Percentiles rank a stretch among this genome's conserved stretches.
These are phyloP conservation scores for Goniozus legneri DNA, from an alignment of 1,140 invertebrate genomes.

Conservation along the genomic window DNA sequence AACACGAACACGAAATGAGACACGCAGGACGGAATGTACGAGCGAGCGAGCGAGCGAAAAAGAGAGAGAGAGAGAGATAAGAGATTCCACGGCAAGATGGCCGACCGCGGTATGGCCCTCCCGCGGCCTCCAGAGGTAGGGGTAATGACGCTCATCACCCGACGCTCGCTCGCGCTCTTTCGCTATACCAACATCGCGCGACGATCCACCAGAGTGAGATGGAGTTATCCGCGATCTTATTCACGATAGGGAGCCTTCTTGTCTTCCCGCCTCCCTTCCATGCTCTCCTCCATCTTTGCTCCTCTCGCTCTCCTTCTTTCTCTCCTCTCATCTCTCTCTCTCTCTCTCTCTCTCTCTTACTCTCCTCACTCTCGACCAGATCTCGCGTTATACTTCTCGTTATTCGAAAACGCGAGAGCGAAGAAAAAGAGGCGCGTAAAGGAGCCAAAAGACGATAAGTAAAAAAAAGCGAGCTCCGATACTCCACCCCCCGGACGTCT, in stretches of 20 bases:
- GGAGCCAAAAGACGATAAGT: too few relatives aligned
- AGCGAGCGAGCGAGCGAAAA: too few relatives aligned
- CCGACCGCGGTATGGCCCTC: slow-evolving; percentile 26
- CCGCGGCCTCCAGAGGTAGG: slow-evolving; percentile 28
- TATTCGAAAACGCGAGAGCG: too few relatives aligned
- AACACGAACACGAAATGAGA: too few relatives aligned
- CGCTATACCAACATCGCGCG: slow-evolving; percentile 41
- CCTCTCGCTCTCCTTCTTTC: slow-evolving; percentile 15
- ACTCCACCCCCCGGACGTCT: too few relatives aligned
- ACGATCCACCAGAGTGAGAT: slow-evolving; percentile 19
- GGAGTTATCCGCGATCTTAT: slow-evolving; percentile 33
- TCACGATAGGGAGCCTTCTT: slow-evolving; percentile 30
- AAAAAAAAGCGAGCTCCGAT: too few relatives aligned
- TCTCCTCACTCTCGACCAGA: not conserved
- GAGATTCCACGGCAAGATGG: too few relatives aligned
- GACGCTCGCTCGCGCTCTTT: slow-evolving; percentile 44
- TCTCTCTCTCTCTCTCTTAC: slow-evolving; percentile 1
- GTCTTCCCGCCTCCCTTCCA: slow-evolving; percentile 18
- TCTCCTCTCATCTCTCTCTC: not conserved
- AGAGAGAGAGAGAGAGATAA: too few relatives aligned
- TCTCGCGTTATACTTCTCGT: too few relatives aligned
- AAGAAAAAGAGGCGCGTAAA: too few relatives aligned
- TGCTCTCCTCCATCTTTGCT: too few relatives aligned
- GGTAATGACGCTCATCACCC: slow-evolving; percentile 47
- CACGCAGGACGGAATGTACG: too few relatives aligned